Conservation (phyloP, 2,113 vertebrate species). For the Calypte anna region DNA sequence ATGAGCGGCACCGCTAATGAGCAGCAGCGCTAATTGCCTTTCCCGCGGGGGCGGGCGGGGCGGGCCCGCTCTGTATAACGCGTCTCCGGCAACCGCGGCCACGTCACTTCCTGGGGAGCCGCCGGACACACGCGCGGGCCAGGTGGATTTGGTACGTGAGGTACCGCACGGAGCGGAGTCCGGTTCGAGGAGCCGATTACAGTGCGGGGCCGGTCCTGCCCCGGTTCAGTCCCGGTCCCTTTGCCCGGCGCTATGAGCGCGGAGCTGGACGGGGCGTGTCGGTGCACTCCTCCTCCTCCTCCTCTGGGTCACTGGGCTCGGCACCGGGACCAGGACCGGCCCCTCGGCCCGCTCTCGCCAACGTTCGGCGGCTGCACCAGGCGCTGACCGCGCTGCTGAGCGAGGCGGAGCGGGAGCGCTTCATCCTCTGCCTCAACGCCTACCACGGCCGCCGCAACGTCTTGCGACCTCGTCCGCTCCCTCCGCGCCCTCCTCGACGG, state of each 20-base stretch:
- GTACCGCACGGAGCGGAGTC: no score
- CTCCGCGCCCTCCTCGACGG: conserved; percentile 91
- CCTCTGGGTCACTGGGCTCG: conserved; percentile 82
- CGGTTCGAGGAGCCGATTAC: not conserved
- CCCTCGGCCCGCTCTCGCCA: conserved; percentile 89
- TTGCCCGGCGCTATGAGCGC: not conserved
- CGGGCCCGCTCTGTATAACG: conserved; percentile 68
- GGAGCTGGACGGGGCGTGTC: conserved; percentile 78
- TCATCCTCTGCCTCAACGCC: conserved; percentile 94
- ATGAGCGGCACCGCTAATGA: not conserved
- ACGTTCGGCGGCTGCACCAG: conserved; percentile 93
- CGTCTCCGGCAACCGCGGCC: conserved; percentile 74
- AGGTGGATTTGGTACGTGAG: not conserved
- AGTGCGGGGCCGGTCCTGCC: not conserved
- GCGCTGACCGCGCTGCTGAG: conserved; percentile 91
- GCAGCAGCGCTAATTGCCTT: not conserved
- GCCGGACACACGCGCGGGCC: not conserved
- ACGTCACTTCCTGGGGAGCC: conserved; percentile 79
- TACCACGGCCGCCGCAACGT: conserved; percentile 96
- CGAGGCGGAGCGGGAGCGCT: conserved; percentile 92
- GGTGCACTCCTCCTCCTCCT: conserved; percentile 82
- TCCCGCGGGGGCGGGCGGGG: not conserved
- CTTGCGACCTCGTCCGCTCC: conserved; percentile 94
- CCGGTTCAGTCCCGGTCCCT: no score
- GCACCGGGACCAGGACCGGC: conserved; percentile 51